Conservation (phyloP, 2,113 vertebrate species). For the Anthoscopus minutus region DNA sequence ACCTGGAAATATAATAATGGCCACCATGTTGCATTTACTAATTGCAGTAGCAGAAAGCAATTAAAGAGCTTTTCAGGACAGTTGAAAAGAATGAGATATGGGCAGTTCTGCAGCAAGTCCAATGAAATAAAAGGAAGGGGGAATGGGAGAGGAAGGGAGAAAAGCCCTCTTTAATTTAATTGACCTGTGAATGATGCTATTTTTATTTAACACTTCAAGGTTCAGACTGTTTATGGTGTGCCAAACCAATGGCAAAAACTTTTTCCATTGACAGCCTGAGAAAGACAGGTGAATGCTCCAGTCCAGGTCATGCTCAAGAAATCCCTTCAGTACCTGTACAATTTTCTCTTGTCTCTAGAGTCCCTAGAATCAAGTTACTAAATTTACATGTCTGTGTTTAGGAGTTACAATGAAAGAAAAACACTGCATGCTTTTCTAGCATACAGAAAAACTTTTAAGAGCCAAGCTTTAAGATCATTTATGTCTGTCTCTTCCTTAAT, state of each 20-base stretch:
- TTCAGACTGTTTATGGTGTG: neutral
- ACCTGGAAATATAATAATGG: constrained; percentile 29
- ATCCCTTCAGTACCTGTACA: neutral
- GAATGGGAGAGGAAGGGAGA: neutral
- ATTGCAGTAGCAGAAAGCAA: neutral
- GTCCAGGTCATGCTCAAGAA: neutral
- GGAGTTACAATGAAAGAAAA: neutral
- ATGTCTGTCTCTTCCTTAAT: neutral
- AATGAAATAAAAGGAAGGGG: neutral
- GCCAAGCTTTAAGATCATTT: neutral
- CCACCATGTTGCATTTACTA: neutral
- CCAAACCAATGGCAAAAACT: neutral
- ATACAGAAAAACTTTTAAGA: neutral
- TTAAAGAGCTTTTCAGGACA: neutral
- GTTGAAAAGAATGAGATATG: neutral
- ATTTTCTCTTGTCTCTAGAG: neutral
- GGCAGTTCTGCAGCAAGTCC: neutral
- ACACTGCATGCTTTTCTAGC: neutral
- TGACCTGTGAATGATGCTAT: neutral
- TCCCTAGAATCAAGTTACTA: neutral
- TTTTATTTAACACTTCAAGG: neutral
- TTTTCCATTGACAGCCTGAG: neutral
- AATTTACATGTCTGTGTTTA: neutral
- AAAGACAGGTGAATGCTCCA: neutral
- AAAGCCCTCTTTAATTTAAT: neutral